phyloP scores from a whole-genome alignment of 2,797 vertebrate species.

The Sternotherus odoratus region DNA sequence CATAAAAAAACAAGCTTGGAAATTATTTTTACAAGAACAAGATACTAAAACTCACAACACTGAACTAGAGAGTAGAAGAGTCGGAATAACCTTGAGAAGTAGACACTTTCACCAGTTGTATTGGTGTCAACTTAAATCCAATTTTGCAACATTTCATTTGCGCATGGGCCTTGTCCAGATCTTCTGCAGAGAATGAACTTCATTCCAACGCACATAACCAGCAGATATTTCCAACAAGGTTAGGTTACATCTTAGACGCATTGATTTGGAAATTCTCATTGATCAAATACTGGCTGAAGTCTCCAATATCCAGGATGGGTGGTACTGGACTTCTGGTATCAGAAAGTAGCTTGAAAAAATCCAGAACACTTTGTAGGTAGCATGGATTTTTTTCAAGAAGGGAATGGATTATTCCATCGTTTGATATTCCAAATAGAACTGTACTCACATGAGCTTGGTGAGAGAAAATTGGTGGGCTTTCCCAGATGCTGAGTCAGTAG shows the following conservation, averaged over 20 bases:
- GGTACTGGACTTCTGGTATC: not conserved
- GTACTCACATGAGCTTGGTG: not conserved
- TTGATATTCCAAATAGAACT: not conserved
- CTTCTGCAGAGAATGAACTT: not conserved
- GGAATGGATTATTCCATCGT: not conserved
- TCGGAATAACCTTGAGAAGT: slow-evolving; percentile 13
- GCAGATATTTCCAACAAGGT: not conserved
- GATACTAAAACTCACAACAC: not conserved
- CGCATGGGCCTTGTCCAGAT: not conserved
- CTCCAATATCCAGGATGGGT: not conserved
- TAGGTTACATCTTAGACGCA: not conserved
- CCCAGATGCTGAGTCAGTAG: not conserved
- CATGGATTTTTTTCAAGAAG: not conserved
- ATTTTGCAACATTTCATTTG: not conserved
- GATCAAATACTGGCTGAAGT: not conserved
- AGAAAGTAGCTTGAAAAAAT: not conserved
- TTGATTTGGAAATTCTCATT: not conserved
- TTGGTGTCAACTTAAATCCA: not conserved
- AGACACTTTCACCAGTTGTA: not conserved
- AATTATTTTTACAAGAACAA: not conserved
- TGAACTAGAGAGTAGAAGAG: slow-evolving; percentile 7
- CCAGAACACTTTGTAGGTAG: not conserved
- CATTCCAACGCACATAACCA: not conserved
- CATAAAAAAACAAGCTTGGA: not conserved
- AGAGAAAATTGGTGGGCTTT: not conserved